These are phyloP conservation scores for Brienomyrus brachyistius DNA, from an alignment of 2,113 vertebrate species.

Conservation along the genomic window DNA sequence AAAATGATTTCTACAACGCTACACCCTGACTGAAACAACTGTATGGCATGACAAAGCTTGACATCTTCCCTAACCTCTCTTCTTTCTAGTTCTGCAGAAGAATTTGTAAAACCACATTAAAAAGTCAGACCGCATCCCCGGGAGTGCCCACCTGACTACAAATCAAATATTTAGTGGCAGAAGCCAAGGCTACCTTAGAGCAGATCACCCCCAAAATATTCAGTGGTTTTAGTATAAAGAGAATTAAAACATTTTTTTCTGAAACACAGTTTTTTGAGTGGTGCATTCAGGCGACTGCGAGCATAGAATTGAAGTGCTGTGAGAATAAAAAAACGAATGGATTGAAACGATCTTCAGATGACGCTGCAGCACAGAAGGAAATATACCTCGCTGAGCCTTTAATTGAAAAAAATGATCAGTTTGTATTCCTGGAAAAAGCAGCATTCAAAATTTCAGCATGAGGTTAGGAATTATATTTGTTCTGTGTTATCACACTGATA, in stretches of 20 bases:
- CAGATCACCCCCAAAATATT: background rate
- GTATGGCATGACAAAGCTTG: background rate
- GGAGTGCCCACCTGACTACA: background rate
- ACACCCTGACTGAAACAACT: background rate
- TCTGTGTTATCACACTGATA: background rate
- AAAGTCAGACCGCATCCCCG: background rate
- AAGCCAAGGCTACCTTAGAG: background rate
- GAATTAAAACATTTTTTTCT: background rate
- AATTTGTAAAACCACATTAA: background rate
- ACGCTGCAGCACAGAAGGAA: background rate
- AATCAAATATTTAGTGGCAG: background rate
- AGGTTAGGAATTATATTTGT: background rate
- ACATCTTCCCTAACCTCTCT: background rate
- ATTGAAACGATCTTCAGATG: background rate
- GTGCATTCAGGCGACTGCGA: background rate
- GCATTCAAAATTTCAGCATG: background rate
- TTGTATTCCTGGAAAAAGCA: background rate
- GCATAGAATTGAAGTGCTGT: background rate
- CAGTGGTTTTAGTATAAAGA: background rate
- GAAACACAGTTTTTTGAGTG: background rate
- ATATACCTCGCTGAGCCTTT: background rate
- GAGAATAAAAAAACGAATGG: background rate
- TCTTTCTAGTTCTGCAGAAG: background rate
- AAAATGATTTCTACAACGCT: background rate
- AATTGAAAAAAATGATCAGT: background rate